Base-by-base conservation (phyloP, 2,797 vertebrate species). In the Chloroceryle amazona region DNA sequence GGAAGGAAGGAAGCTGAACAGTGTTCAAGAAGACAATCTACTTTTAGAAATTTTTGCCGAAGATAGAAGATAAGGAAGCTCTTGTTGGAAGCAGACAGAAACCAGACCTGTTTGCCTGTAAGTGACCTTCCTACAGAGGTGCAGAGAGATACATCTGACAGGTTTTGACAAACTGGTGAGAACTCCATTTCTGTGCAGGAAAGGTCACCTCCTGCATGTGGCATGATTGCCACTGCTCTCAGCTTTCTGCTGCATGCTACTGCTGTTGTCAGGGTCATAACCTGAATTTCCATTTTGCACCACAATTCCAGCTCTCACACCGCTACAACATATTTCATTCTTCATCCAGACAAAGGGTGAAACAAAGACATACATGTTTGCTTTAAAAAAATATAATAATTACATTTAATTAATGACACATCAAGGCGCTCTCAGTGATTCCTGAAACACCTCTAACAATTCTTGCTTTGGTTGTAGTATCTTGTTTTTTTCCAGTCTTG, bases 251-350 rank as follows among this genome's bases (percentile, higher is more conserved):
- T 60, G 52, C 23, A 6, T 10, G 4, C 47, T 86, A 3, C 51
- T 71, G 0, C 42, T 13, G 6, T 21, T 20, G 57, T 6, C n/a
- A 79, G 7, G 46, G 25, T 31, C 60, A 37, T 1, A 61, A 74
- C 16, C 41, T 3, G 1, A 68, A 31, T 9, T 33, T 60, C 8
- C 20, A 23, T 8, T 25, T 14, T 1, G 1, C 13, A 10, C 10
- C 0, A 0, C 14, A 16, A 46, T 29, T 7, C 9, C 22, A 54
- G 46, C 37, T 22, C 31, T 55, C 41, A 6, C 7, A 8, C 31
- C 31, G 20, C 61, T 54, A 5, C 49, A 54, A 65, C 2, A 0
- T 10, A 3, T 49, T 63, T 47, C 17, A 16, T 31, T 57, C 31
- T 14, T 55, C 15, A 21, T 7, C 29, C 39, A 55, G 22, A 11